Evolutionary conservation across 2,797 vertebrate species (phyloP), one percentile per base, ranked within the genome.

Genomic region (Gila robusta): DNA sequence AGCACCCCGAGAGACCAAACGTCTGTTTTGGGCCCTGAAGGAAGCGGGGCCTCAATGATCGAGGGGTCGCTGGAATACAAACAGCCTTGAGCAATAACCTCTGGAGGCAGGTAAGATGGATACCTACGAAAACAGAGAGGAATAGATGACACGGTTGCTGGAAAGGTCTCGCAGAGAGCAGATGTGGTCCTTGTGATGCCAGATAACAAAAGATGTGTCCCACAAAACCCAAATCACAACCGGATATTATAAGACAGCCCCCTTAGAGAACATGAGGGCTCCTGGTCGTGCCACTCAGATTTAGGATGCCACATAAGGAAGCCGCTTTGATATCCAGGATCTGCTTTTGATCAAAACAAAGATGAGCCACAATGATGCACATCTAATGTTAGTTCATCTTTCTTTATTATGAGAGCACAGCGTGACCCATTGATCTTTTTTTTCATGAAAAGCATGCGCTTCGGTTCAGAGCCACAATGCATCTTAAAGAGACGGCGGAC

Each of bases 1-100:
- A 99, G 96, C 85, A 98, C 92, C 54, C 98, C 98, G 44, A 99
- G 96, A 16, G 98, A 99, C 98, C 98, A 99, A 28, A 99, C 91
- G 87, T 99, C 98, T 28, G 97, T 96, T 92, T 99, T 99, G 28
- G 98, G 98, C n/a, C 98, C 98, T 0, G 98, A 98, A 74, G 96
- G 96, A 74, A 95, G 91, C 78, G 96, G 97, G 64, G 95, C 94
- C 88, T 97, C 96, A 88, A 93, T 93, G 64, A 95, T 92, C 26
- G 92, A 94, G 86, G 95, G 95, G 91, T 98, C 97, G 84, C 90
- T 95, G 52, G 93, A 92, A 91, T 97, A 97, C 86, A 92, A 94
- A 90, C 95, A 95, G 91, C 98, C 97, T 92, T 98, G 97, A 37
- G 98, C 97, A 86, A 99, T 97, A 81, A 98, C 98, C 93, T 99